Conservation (phyloP, 2,113 vertebrate species). For the Polypterus senegalus region DNA sequence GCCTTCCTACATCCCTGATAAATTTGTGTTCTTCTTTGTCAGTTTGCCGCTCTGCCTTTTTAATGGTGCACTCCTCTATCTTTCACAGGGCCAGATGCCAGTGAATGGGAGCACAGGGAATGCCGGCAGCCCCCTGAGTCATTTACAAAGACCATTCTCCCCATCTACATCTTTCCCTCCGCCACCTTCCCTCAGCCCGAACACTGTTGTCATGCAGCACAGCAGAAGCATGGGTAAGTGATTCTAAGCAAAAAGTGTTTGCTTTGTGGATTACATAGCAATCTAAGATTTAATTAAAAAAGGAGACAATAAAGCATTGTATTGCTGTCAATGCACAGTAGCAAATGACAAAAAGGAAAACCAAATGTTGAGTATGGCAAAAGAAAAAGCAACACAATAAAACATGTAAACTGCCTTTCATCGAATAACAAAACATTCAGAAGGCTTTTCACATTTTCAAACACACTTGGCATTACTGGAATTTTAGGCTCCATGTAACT, state of each 20-base stretch:
- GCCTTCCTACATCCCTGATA: too few relatives aligned
- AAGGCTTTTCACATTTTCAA: too few relatives aligned
- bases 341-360: too few relatives aligned
- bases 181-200: conserved; percentile 62
- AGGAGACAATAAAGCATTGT: not conserved
- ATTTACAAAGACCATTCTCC: conserved; percentile 76
- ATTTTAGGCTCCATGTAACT: too few relatives aligned
- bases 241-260: conserved; percentile 17
- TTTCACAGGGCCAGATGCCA: conserved; percentile 68
- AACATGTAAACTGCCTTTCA: too few relatives aligned
- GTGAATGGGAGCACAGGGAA: conserved; percentile 74
- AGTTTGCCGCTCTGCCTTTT: conserved; percentile 1
- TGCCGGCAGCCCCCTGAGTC: conserved; percentile 57
- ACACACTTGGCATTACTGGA: too few relatives aligned
- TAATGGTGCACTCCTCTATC: conserved; percentile 35
- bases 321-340: not conserved
- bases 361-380: too few relatives aligned
- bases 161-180: conserved; percentile 68
- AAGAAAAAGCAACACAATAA: too few relatives aligned
- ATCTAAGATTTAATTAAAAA: not conserved
- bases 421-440: too few relatives aligned
- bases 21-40: too few relatives aligned
- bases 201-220: conserved; percentile 57
- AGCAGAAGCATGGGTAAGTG: conserved; percentile 73
- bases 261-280: conserved; percentile 16